Base-by-base conservation (phyloP, 2,113 vertebrate species). In the Psilopsiagon aurifrons region DNA sequence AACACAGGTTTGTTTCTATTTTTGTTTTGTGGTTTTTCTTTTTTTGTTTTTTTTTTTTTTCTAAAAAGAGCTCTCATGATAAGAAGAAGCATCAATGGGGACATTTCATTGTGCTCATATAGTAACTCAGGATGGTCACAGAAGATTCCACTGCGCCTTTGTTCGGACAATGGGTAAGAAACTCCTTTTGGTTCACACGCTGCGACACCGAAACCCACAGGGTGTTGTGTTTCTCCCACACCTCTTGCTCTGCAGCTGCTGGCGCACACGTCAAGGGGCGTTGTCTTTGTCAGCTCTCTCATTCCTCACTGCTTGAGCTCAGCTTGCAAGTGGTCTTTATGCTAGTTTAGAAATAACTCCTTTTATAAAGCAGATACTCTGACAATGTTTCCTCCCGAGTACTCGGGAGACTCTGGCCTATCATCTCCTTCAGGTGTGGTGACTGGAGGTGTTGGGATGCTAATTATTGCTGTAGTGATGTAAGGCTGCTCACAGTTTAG, bases 321-420 rank as follows among this genome's bases (percentile, higher is more conserved):
- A 92, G 57, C 88, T 97, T 96, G 73, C 92, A 92, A 95, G 94
- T 95, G 94, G 96, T 97, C 95, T 92, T 92, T 92, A 86, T 94
- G 93, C 67, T 86, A 82, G 95, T 95, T 95, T 94, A 95, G 91
- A 95, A 95, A 95, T 95, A 92, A 96, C 62, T 96, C 81, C 76
- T 59, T 98, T 98, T 99, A 99, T 98, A 99, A 98, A 41, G 99
- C 99, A 15, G 99, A 99, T 92, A 99, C 99, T 97, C 98, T 98
- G 91, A 99, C 99, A 73, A 99, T 98, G 97, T 99, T 99, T 96
- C 98, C 97, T 97, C 98, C 99, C 12, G 98, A 98, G 93, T 98
- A 99, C 91, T 98, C 97, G 0, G 98, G 97, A 91, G 98, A 98
- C 73, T 98, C 97, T 88, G 98, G 84, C 83, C 98, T 98, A 64